These are phyloP conservation scores for Eulimnadia texana DNA, from an alignment of 1,140 invertebrate species.

Conservation along the genomic window DNA sequence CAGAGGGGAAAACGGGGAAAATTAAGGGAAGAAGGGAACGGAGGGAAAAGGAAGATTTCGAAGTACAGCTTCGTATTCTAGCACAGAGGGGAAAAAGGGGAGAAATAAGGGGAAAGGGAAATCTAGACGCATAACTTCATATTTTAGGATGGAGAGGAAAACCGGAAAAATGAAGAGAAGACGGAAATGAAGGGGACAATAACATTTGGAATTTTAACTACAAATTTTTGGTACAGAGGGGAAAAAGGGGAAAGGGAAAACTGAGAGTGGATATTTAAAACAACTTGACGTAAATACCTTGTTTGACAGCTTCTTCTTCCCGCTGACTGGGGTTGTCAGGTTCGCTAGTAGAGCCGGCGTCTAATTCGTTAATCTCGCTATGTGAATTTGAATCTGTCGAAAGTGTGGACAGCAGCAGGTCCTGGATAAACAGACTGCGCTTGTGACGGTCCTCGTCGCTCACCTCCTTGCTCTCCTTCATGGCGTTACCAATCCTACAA, in stretches of 20 bases:
- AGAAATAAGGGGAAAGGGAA: too few relatives aligned
- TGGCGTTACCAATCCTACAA: slow-evolving; percentile 35
- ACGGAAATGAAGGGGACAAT: too few relatives aligned
- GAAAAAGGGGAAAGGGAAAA: background rate
- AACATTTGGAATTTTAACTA: too few relatives aligned
- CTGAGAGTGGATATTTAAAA: background rate
- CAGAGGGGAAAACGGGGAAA: too few relatives aligned
- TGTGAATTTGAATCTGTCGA: slow-evolving; percentile 25
- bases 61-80: too few relatives aligned
- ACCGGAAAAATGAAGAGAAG: too few relatives aligned
- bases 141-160: too few relatives aligned
- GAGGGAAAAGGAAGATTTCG: too few relatives aligned
- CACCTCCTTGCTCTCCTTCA: slow-evolving; percentile 37
- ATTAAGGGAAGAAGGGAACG: too few relatives aligned
- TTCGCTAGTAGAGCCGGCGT: background rate
- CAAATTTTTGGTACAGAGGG: too few relatives aligned
- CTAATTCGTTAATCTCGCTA: background rate
- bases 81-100: too few relatives aligned
- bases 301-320: background rate
- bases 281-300: background rate
- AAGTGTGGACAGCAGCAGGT: slow-evolving; percentile 46
- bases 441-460: slow-evolving; percentile 44
- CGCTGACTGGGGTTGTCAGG: background rate
- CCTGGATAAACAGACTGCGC: slow-evolving; percentile 50
- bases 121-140: too few relatives aligned